Base-by-base conservation (phyloP, 92 coral and sea anemone species). In the Bergia sp. region DNA sequence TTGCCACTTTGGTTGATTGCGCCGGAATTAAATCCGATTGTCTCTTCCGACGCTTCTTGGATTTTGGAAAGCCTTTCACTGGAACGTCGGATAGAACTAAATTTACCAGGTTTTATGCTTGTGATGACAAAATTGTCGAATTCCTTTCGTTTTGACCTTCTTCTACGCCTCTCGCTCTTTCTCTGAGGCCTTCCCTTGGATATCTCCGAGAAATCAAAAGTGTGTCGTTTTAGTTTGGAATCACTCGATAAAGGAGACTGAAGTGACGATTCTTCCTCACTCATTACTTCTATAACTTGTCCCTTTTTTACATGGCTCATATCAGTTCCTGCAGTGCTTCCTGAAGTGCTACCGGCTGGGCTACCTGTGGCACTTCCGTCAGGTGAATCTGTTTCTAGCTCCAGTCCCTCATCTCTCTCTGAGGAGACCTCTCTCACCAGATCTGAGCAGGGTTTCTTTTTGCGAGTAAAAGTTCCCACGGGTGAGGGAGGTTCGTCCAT, bases 91-190 rank as follows among this genome's bases (percentile, higher is more conserved):
- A 97, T 86, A 45, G 99, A 97, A 66, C 98, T 92, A 89, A 95
- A 97, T 77, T 90, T 92, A 20, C 99, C 97, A 37, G 97, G 95
- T 80, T 91, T 94, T 10, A 97, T 83, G 39, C 92, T 73, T 18
- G 97, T 95, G 16, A 94, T 91, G 41, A 97, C 99, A 77, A 97
- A 97, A 86, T 97, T 97, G 73, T 94, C 98, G 61, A 95, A 97
- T 43, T 91, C 94, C 50, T 86, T 88, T n/a, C 91, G 84, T 44
- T 92, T 94, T 67, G 93, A 73, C 3, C 86, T 64, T 76, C 93
- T 90, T 38, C 91, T 89, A 39, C 89, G 45, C 49, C 88, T 86
- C 36, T 91, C 86, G 16, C 83, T 89, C 85, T 77, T 92, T n/a
- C 88, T 81, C 6, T 64, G 76, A 3, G 91, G 88, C n/a, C 93